Evolutionary conservation across 1,140 invertebrate genomes (phyloP), one percentile per base, ranked within the genome.

Genomic region (Drosophila setifemur): DNA sequence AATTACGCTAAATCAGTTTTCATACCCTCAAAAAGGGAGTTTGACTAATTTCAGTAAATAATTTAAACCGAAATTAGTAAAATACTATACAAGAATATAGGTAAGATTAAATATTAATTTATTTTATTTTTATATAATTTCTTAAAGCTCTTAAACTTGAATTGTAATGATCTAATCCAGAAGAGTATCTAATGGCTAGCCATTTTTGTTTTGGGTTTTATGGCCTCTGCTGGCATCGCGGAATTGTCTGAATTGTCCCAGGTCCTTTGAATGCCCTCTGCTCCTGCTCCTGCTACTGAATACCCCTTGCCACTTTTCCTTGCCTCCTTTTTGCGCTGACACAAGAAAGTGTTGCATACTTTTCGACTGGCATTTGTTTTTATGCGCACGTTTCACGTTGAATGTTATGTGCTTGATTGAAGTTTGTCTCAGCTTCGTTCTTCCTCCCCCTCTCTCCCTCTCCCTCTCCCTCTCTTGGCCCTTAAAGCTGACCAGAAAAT

Each of bases 291-390:
- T 12, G 19, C 14, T 14, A 2, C 23, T 19, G 23, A 19, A 3
- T 28, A 47, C 8, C 18, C 28, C n/a, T 6, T 14, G 21, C 43
- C 43, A n/a, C 11, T 37, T 37, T 37, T 8, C 33, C 33, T 63
- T 48, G 31, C 7, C 11, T 16, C 2, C 12, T 23, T 67, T 69
- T 78, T 74, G 33, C 49, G 70, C 75, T 79, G 75, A 79, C 64
- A 64, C 66, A 74, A 78, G 55, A 50, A 73, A 69, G 74, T 78
- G 74, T 78, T 78, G 75, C 75, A 78, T 78, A 74, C 73, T 79
- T 81, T 76, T 82, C 60, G 72, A 55, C 67, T 76, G 73, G 53
- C 61, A 82, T 76, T 82, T 76, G 68, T 82, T 82, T 82, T 82
- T 82, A 73, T 82, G 73, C 61, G 60, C 60, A 58, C 77, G 60